Evolutionary conservation across 2,888 invertebrate species (phyloP).

Genomic region (Cantharis rufa): DNA sequence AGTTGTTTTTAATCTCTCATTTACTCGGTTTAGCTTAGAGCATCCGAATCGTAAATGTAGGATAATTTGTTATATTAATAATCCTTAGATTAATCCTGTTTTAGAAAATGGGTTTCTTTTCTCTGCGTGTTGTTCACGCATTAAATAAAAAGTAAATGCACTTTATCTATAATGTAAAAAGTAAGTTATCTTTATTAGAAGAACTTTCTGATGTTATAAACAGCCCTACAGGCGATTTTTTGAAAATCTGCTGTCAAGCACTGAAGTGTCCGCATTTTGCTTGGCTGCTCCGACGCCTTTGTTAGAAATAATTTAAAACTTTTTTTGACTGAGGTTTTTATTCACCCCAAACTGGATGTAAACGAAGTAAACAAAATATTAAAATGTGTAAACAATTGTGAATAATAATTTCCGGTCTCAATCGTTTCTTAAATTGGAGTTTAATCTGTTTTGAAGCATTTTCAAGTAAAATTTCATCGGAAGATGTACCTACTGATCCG

Average conservation of each 20-base stretch:
- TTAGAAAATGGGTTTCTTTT: too few relatives aligned
- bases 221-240: neutral
- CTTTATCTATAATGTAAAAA: too few relatives aligned
- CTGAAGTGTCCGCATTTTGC: neutral
- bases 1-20: too few relatives aligned
- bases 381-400: neutral
- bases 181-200: too few relatives aligned
- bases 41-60: too few relatives aligned
- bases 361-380: neutral
- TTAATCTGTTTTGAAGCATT: neutral
- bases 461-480: neutral
- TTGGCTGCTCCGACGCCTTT: neutral
- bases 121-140: too few relatives aligned
- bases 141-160: too few relatives aligned
- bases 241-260: neutral
- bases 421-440: neutral
- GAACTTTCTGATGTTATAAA: neutral
- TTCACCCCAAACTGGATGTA: neutral
- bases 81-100: too few relatives aligned
- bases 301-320: neutral
- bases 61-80: too few relatives aligned
- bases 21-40: too few relatives aligned
- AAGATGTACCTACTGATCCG: neutral
- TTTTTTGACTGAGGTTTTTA: neutral
- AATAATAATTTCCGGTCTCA: neutral